Evolutionary conservation across 2,113 vertebrate species (phyloP), one percentile per base, ranked within the genome.

Genomic region (Corapipo altera): DNA sequence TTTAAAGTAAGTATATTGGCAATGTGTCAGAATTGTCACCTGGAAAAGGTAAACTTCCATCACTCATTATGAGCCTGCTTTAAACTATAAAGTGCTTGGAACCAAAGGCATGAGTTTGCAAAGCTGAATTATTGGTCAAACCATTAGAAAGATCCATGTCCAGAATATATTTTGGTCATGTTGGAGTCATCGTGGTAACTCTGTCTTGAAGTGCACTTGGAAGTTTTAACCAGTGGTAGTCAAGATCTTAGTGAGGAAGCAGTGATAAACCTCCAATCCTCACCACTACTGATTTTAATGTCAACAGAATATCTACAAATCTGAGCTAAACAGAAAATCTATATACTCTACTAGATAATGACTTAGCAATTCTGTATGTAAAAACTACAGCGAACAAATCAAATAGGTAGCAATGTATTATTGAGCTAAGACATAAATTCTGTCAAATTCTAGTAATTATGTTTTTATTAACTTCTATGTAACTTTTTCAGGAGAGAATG

Each of bases 1-100:
- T 95, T 93, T 94, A 72, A 93, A 93, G 41, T 73, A 82, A 54
- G 57, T 75, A 61, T 89, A 91, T 57, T 85, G 87, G 94, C 66
- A 91, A 89, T 76, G 62, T 37, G 18, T 91, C 79, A 84, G 81
- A 21, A n/a, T n/a, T 85, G 84, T 73, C 87, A 91, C 58, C 70
- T 82, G 58, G 19, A 79, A 95, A 81, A 89, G 28, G 77, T 69
- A 89, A 88, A 79, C 39, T 96, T 64, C 58, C 81, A 88, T 90
- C 70, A 69, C 44, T 94, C 73, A 84, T 72, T 85, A 72, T 18
- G 11, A 91, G 41, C 24, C 30, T 75, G 44, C 49, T 87, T 92
- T 92, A 92, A 91, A 93, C 75, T 49, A 92, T 10, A 24, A 57
- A 75, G 48, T 11, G 12, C 37, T 78, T 78, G 49, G 44, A 57